Evolutionary conservation across 2,113 vertebrate genomes (phyloP), one percentile per base, ranked within the genome.

Genomic region (Sphaerodactylus townsendi): DNA sequence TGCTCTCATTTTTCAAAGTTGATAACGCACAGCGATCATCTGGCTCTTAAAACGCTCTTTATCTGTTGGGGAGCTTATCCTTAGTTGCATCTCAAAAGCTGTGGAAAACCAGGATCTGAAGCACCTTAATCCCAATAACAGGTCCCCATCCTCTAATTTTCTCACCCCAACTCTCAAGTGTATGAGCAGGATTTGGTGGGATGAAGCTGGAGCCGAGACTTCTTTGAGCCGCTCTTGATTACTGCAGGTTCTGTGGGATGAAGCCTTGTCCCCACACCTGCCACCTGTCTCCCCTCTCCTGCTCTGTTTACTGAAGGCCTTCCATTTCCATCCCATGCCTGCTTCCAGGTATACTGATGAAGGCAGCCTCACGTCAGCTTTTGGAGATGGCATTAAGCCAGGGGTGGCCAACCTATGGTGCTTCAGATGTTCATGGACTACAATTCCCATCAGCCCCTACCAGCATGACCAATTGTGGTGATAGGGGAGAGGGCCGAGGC

Each of bases 101-200:
- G 2, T 1, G 1, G 4, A 5, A 23, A 30, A 15, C 28, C 7
- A 39, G 10, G 19, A 2, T 33, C 81, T 0, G 0, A 33, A 21
- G 79, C 68, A n/a, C 37, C 76, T 37, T 0, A 23, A n/a, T 79
- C 76, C 30, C 30, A 11, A 65, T 68, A 2, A 0, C 25, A 1
- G 7, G 2, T 77, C 37, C 15, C 2, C 6, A 33, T 13, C 21
- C 37, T 59, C 19, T 56, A 30, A 10, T 64, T 70, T 56, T 7
- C 66, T 37, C 35, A 71, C 11, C 41, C 30, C 53, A 9, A 11
- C 1, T 30, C 53, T 33, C 59, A 59, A 21, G 15, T 50, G 14
- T 37, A 17, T 53, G 11, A 30, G 5, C 35, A 70, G 50, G 35
- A 41, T 71, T n/a, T 25, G 33, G 41, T 35, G 21, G 4, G 64